Conservation (phyloP, 2,797 vertebrate genomes). For the Protonibea diacanthus region DNA sequence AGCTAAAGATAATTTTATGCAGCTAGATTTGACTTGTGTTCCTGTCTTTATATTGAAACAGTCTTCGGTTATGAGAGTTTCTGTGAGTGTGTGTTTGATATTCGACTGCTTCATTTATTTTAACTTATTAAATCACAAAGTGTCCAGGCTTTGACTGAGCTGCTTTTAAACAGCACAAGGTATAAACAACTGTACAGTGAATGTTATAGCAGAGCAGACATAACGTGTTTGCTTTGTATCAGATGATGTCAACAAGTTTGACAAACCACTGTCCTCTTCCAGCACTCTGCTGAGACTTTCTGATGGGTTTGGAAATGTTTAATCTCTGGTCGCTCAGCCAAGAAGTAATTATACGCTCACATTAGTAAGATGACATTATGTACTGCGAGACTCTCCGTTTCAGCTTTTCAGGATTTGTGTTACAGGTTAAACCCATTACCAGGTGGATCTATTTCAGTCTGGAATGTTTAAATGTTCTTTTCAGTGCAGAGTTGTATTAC, state of each 20-base stretch:
- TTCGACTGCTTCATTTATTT: slow-evolving; percentile 6
- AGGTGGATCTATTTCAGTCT: slow-evolving; percentile 34
- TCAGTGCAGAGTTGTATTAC: slow-evolving; percentile 8
- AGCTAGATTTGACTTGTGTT: slow-evolving; percentile 14
- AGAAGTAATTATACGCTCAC: slow-evolving; percentile 49
- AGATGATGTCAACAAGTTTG: slow-evolving; percentile 28
- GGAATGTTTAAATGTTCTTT: slow-evolving; percentile 42
- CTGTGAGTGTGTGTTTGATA: slow-evolving; percentile 9
- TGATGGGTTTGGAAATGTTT: slow-evolving; percentile 55
- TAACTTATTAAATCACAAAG: slow-evolving; percentile 1
- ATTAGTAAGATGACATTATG: slow-evolving; percentile 60
- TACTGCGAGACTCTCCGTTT: slow-evolving; percentile 21
- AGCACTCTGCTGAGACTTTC: slow-evolving; percentile 28
- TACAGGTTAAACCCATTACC: slow-evolving; percentile 50
- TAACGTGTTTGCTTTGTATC: slow-evolving; percentile 13
- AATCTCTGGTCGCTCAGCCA: slow-evolving; percentile 45
- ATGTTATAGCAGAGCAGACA: background rate
- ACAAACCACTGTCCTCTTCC: slow-evolving; percentile 23
- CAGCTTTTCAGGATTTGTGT: slow-evolving; percentile 44
- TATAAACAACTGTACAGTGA: background rate
- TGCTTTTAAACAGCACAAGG: slow-evolving; percentile 2
- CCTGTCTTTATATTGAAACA: slow-evolving; percentile 27
- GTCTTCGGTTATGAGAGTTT: slow-evolving; percentile 1
- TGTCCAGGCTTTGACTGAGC: background rate
- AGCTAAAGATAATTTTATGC: slow-evolving; percentile 50